These are phyloP conservation scores for Sakesphorus luctuosus DNA, from an alignment of 2,113 vertebrate genomes.

Conservation along the genomic window DNA sequence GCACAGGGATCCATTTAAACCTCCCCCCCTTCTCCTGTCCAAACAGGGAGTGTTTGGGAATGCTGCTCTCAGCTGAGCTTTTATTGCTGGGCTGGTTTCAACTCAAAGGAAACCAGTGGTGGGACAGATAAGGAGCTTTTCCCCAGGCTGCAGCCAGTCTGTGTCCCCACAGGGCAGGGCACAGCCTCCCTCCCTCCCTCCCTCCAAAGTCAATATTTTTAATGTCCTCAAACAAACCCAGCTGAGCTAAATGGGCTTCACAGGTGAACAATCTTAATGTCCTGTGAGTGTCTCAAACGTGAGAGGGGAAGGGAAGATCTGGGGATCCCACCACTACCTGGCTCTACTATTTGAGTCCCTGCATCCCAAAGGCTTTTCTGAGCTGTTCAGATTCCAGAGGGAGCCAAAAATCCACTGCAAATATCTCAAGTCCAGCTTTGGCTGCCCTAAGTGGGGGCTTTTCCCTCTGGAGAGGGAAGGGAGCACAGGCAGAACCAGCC, in stretches of 20 bases:
- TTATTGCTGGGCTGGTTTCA: background rate
- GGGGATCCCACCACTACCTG: background rate
- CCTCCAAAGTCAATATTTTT: background rate
- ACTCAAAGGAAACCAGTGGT: background rate
- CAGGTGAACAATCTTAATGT: background rate
- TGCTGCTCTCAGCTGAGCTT: background rate
- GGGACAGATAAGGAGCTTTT: background rate
- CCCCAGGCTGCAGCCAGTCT: background rate
- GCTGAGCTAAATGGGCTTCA: rapidly evolving
- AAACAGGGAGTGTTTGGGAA: background rate
- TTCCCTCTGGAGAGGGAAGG: rapidly evolving
- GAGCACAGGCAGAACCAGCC: background rate
- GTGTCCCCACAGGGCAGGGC: background rate
- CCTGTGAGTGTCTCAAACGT: background rate
- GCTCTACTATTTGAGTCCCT: background rate
- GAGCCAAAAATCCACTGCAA: background rate
- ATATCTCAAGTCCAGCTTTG: rapidly evolving
- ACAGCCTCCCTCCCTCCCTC: background rate
- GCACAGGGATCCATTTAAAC: background rate
- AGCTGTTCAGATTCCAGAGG: background rate
- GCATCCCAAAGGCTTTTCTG: background rate
- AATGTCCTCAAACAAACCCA: background rate
- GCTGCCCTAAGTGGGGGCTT: background rate
- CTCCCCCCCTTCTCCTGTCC: background rate
- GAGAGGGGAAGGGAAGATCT: background rate